Evolutionary conservation across 2,888 invertebrate species (phyloP).

Genomic region (Mesodorylaimus sp.): DNA sequence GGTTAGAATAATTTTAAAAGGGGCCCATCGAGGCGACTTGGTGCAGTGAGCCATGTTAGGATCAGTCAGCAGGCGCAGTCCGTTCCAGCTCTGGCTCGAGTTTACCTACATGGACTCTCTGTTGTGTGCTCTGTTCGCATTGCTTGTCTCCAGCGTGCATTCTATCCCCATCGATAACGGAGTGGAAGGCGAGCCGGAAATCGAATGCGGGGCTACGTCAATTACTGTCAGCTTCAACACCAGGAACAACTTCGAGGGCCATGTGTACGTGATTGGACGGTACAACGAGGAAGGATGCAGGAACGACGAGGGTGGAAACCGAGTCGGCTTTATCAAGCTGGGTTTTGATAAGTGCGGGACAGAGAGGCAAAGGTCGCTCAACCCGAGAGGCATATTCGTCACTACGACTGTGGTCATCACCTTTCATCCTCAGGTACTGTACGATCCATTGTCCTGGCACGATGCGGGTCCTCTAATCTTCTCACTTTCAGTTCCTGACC

Average conservation of each 20-base stretch:
- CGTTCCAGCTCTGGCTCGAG: too few relatives aligned
- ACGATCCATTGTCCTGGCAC: too few relatives aligned
- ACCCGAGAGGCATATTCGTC: conserved; percentile 28
- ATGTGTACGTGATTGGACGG: conserved; percentile 19
- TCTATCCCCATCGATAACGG: conserved; percentile 12
- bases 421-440: conserved; percentile 26
- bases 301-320: conserved; percentile 6
- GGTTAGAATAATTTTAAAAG: too few relatives aligned
- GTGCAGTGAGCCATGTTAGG: too few relatives aligned
- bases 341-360: conserved; percentile 28
- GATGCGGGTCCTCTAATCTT: too few relatives aligned
- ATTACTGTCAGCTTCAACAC: conserved; percentile 30
- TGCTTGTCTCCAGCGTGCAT: too few relatives aligned
- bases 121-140: too few relatives aligned
- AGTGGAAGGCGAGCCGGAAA: conserved; percentile 24
- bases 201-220: conserved; percentile 28
- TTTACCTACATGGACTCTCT: too few relatives aligned
- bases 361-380: conserved; percentile 23
- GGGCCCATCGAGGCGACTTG: too few relatives aligned
- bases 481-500: not conserved
- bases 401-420: conserved; percentile 27
- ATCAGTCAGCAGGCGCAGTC: too few relatives aligned
- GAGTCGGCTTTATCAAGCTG: conserved; percentile 23
- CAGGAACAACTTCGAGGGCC: conserved; percentile 19
- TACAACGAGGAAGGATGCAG: conserved; percentile 10